These are phyloP conservation scores for Bicyclus anynana DNA, from an alignment of 1,140 invertebrate genomes.

Conservation along the genomic window DNA sequence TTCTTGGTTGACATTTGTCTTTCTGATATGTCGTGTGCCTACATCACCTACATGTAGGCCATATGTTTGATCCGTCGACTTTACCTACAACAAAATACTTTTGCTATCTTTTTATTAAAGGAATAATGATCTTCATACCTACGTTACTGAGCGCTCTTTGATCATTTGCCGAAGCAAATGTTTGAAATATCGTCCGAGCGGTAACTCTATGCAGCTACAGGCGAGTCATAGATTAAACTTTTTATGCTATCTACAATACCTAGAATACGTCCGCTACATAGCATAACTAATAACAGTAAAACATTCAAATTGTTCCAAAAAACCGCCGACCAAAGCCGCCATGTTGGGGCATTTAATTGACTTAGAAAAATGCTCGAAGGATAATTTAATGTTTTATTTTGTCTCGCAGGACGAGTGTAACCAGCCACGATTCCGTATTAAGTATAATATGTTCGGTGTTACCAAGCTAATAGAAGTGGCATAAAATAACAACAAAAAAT, in stretches of 20 bases:
- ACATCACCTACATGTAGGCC: too few relatives aligned
- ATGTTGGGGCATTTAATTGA: conserved; percentile 64
- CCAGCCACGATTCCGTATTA: conserved; percentile 34
- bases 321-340: conserved; percentile 37
- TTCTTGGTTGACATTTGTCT: too few relatives aligned
- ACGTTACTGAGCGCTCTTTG: too few relatives aligned
- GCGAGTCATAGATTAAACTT: neutral
- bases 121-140: too few relatives aligned
- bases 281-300: conserved; percentile 58
- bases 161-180: neutral
- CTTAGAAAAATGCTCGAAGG: conserved; percentile 58
- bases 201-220: neutral
- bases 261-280: conserved; percentile 30
- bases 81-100: too few relatives aligned
- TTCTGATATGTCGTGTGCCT: too few relatives aligned
- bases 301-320: conserved; percentile 52
- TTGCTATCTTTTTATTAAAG: too few relatives aligned
- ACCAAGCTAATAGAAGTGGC: neutral
- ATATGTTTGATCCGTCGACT: too few relatives aligned
- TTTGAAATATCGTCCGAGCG: neutral
- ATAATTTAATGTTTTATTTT: conserved; percentile 51
- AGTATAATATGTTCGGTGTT: neutral
- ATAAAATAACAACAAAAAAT: neutral
- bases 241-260: neutral
- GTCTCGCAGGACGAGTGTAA: conserved; percentile 43